These are phyloP conservation scores for Tipula unca DNA, from an alignment of 2,888 invertebrate species.

Conservation along the genomic window DNA sequence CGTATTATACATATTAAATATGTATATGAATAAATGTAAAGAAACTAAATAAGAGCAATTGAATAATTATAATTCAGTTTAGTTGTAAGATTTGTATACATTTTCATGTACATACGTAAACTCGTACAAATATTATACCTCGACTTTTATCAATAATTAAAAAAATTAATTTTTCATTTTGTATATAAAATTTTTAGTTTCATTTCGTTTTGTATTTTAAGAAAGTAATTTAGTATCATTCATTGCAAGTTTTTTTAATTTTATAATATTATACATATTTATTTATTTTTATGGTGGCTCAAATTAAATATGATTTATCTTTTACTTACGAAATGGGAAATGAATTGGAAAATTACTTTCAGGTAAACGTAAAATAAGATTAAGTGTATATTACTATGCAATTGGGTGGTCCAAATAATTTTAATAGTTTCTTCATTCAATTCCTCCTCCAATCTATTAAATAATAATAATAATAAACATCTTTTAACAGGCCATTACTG, in stretches of 20 bases:
- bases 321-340: neutral
- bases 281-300: neutral
- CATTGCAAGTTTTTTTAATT: neutral
- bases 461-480: neutral
- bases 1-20: neutral
- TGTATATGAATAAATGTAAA: neutral
- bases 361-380: neutral
- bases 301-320: neutral
- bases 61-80: neutral
- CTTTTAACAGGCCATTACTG: too few species aligned
- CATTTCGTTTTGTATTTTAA: neutral
- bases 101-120: neutral
- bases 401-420: neutral
- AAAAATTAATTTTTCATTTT: neutral
- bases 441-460: neutral
- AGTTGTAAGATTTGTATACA: neutral
- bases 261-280: too few species aligned
- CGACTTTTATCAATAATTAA: neutral
- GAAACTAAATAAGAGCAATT: neutral
- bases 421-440: neutral
- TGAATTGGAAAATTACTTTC: neutral
- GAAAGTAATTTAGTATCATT: neutral
- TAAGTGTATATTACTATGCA: neutral
- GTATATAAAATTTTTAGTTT: neutral
- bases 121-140: neutral